Base-by-base conservation (phyloP, 2,888 invertebrate genomes). In the Acrobasis repandana region DNA sequence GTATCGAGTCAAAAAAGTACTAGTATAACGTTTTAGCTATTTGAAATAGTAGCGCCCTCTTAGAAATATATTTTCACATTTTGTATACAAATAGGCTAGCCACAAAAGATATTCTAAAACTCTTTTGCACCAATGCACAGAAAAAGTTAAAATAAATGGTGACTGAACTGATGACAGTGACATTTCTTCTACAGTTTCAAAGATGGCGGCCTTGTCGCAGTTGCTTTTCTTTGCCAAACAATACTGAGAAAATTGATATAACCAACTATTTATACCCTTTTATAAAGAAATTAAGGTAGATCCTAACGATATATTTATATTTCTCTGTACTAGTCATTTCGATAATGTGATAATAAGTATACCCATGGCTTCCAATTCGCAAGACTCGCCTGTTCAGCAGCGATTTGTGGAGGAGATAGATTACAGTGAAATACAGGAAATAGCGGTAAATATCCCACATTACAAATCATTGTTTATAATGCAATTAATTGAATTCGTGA, bases 401-500 rank as follows among this genome's bases (percentile, higher is more conserved):
- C 87, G 88, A 77, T 95, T 95, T 90, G 95, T 96, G 77, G 95
- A 95, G 89, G 95, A 96, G 93, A 96, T 96, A 83, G 94, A 96
- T 88, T 95, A 94, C 86, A 93, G 93, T 90, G 96, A 96, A 92
- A 96, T 96, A 82, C 93, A 94, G 81, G 94, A 94, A 77, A 90
- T 95, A 87, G 93, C 95, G 94, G 96, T 95, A 93, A 88, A 83
- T 86, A 77, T 70, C 38, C 33, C 34, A 9, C 46, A 11, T 46
- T 15, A 5, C 15, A n/a, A 38, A 43, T 15, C 3, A 14, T 46
- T 51, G 9, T 47, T 16, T 10, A n/a, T 6, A 52, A 20, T 52
- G 15, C 5, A 16, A 52, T 43, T 14, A 9, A 34, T 15, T 47
- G 18, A 18, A 43, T 52, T 56, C 11, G 15, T 15, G 28, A 51